Conservation (phyloP, 1,140 invertebrate species). For the Drosophila leontia region DNA sequence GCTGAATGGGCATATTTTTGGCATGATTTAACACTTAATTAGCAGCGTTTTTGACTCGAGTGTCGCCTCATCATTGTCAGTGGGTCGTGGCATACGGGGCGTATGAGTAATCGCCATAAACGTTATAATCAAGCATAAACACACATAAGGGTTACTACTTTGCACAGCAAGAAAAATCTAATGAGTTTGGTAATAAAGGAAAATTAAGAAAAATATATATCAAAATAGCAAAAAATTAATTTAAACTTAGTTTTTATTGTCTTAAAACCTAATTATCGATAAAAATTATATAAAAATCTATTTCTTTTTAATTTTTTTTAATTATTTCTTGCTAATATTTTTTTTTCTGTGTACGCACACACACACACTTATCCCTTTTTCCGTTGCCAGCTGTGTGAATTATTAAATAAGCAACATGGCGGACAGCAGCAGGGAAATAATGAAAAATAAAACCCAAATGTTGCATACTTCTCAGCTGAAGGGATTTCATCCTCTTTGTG, state of each 20-base stretch:
- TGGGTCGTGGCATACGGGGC: slow-evolving; percentile 31
- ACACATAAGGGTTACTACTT: slow-evolving; percentile 27
- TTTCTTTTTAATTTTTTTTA: background rate
- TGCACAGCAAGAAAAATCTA: slow-evolving; percentile 11
- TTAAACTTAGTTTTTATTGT: no score
- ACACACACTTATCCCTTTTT: background rate
- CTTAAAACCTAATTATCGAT: no score
- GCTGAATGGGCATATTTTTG: slow-evolving; percentile 73
- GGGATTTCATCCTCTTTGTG: slow-evolving; percentile 9
- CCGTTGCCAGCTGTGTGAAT: slow-evolving; percentile 47
- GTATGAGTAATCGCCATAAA: slow-evolving; percentile 75
- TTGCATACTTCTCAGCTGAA: slow-evolving; percentile 36
- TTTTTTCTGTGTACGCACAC: background rate
- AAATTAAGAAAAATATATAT: background rate
- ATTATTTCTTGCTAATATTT: background rate
- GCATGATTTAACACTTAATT: slow-evolving; percentile 83
- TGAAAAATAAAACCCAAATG: slow-evolving; percentile 56
- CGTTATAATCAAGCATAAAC: slow-evolving; percentile 63
- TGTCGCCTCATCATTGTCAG: slow-evolving; percentile 67
- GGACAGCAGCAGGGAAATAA: slow-evolving; percentile 46
- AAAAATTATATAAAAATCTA: background rate
- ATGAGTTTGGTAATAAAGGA: background rate
- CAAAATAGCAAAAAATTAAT: no score
- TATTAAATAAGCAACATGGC: slow-evolving; percentile 59
- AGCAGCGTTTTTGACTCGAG: slow-evolving; percentile 76